phyloP scores from a whole-genome alignment of 2,888 invertebrate genomes.

The Drosophila differens region DNA sequence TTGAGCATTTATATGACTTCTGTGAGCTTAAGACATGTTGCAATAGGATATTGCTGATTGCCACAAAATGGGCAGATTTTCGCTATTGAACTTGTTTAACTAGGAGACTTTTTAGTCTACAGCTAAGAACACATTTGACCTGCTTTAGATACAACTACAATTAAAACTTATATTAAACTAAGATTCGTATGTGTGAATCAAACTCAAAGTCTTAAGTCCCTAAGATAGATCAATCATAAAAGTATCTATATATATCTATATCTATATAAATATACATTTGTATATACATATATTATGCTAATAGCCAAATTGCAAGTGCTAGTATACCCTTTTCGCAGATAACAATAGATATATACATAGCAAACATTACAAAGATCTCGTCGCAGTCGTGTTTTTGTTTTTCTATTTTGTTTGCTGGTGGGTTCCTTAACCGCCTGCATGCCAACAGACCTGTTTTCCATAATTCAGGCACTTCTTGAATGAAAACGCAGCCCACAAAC shows the following conservation, averaged over 20 bases:
- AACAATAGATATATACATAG: conserved; percentile 5
- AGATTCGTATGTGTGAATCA: background rate
- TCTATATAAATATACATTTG: background rate
- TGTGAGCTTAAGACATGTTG: background rate
- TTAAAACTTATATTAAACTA: background rate
- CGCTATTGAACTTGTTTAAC: background rate
- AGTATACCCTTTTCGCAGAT: background rate
- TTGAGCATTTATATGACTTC: background rate
- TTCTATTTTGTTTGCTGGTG: background rate
- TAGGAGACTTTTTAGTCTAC: background rate
- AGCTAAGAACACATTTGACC: background rate
- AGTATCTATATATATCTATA: background rate
- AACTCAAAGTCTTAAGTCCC: too few relatives aligned
- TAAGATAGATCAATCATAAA: too few relatives aligned
- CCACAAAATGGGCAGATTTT: background rate
- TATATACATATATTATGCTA: too few relatives aligned
- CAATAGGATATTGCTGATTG: background rate
- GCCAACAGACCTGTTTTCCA: conserved; percentile 76
- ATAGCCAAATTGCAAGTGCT: background rate
- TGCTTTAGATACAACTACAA: background rate
- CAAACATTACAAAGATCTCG: conserved; percentile 12
- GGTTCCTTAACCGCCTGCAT: conserved; percentile 65
- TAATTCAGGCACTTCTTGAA: conserved; percentile 69
- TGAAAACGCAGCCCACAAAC: conserved; percentile 71
- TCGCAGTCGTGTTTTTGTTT: conserved; percentile 30